Evolutionary conservation across 2,888 invertebrate genomes (phyloP), one percentile per base, ranked within the genome.

Genomic region (Vanessa cardui): DNA sequence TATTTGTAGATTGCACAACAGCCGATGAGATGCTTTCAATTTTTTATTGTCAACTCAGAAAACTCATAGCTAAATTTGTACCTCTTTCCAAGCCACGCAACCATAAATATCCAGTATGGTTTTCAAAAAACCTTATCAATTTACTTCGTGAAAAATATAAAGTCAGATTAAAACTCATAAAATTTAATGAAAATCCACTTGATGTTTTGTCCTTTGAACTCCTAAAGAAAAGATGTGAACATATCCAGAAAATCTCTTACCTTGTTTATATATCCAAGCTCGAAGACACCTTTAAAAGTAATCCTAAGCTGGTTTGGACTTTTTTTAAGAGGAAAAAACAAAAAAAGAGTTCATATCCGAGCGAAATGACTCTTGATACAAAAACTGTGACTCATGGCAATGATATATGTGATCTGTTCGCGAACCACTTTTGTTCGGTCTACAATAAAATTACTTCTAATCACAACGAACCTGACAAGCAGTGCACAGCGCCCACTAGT

Each of bases 101-200:
- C 12, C 8, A 8, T 12, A 45, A 45, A 45, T 45, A 45, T 45
- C 45, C 45, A 12, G 15, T 45, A 12, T 45, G 50, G 50, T 50
- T 50, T 16, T 15, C 50, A 16, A 50, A 16, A 50, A 50, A 50
- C 16, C 50, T 50, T 15, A 50, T 50, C 16, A 50, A 50, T 50
- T 16, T 50, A 15, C 16, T 50, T 9, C 50, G 18, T 16, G 50
- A 50, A 50, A 50, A 50, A 50, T 50, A 50, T 50, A 50, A 50
- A 50, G 8, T 15, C 16, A 50, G 50, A 16, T 15, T 50, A 15
- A 50, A 50, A 50, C 16, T 50, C 15, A 50, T 50, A 15, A 50
- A 50, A 50, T 50, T 50, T 50, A 50, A 50, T 16, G 16, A 16
- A 16, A 50, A 50, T 50, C 50, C 50, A 15, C 50, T 50, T 50